A percentile compares a stretch with the other conserved stretches of the same genome.
phyloP scores from a whole-genome alignment of 2,797 vertebrate genomes.

The Tiaroga cobitis region DNA sequence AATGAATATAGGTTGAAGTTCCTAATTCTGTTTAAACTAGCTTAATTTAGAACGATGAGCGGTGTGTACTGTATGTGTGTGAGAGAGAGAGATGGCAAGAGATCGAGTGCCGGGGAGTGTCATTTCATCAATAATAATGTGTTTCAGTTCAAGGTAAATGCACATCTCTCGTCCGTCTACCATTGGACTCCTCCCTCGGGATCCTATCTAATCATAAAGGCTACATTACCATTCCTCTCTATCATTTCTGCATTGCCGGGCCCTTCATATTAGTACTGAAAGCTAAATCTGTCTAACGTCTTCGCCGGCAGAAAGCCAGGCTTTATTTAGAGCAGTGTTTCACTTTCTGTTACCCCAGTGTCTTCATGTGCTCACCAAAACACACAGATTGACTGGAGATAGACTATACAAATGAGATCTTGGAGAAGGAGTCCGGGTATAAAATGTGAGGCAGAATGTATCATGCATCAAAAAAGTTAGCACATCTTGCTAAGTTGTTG shows the following conservation, averaged over 20 bases:
- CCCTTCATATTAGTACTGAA: conserved; percentile 9
- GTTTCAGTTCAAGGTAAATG: conserved; percentile 50
- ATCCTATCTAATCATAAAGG: conserved; percentile 49
- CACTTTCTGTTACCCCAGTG: background rate
- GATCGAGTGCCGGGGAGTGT: background rate
- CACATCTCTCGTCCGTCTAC: conserved; percentile 31
- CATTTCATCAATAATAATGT: conserved; percentile 37
- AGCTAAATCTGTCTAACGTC: conserved; percentile 2
- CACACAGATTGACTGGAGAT: background rate
- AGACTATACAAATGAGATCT: background rate
- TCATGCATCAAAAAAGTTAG: background rate
- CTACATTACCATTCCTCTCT: conserved; percentile 31
- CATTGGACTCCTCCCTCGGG: conserved; percentile 15
- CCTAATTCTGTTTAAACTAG: background rate
- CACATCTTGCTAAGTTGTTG: background rate
- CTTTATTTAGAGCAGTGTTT: conserved; percentile 1
- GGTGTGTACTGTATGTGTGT: background rate
- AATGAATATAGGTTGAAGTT: background rate
- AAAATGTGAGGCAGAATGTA: background rate
- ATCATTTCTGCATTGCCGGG: background rate
- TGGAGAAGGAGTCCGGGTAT: background rate
- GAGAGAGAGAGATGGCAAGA: background rate
- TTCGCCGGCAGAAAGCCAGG: background rate
- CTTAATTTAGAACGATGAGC: background rate
- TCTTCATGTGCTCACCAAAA: background rate